A percentile compares a stretch with the other conserved stretches of the same genome.
Conservation (phyloP, 1,140 invertebrate species). For the Hyposmocoma kahamanoa region DNA sequence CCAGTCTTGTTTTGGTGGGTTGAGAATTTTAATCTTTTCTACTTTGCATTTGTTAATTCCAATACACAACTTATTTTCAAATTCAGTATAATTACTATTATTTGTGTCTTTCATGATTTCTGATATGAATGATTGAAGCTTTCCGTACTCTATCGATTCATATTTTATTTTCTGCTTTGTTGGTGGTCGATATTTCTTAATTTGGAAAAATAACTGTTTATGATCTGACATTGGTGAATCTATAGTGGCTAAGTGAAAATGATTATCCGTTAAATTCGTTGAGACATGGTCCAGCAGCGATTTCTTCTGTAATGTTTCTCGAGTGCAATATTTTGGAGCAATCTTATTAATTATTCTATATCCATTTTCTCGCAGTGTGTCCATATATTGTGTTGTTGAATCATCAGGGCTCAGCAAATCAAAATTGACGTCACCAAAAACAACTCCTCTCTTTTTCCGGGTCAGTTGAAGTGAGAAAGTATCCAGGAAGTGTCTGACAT, state of each 20-base stretch:
- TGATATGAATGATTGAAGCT: not conserved
- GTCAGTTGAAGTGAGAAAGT: not conserved
- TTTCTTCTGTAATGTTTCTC: slow-evolving; percentile 5
- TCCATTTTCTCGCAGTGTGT: slow-evolving; percentile 1
- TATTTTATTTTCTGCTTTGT: not conserved
- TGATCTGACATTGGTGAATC: slow-evolving; percentile 2
- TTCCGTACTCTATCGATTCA: not conserved
- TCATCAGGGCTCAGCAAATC: slow-evolving; percentile 1
- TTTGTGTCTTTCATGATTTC: not conserved
- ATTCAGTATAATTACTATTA: not conserved
- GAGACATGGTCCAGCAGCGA: slow-evolving; percentile 7
- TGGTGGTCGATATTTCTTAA: not conserved
- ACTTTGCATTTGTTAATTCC: slow-evolving; percentile 9
- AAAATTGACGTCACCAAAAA: slow-evolving; percentile 11
- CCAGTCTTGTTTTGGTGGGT: slow-evolving; percentile 20
- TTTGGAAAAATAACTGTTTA: slow-evolving; percentile 2
- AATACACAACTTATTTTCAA: not conserved
- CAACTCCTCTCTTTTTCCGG: not conserved
- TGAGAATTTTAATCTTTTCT: slow-evolving; percentile 16
- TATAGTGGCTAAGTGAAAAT: not conserved
- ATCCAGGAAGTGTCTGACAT: slow-evolving; percentile 11
- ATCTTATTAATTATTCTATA: slow-evolving; percentile 8
- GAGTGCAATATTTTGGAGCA: not conserved
- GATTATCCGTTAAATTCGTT: not conserved
- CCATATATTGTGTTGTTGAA: not conserved